Percentiles rank a stretch among this genome's conserved stretches.
Evolutionary conservation across 2,888 invertebrate genomes (phyloP).

Genomic region (Tiliacea aurago): DNA sequence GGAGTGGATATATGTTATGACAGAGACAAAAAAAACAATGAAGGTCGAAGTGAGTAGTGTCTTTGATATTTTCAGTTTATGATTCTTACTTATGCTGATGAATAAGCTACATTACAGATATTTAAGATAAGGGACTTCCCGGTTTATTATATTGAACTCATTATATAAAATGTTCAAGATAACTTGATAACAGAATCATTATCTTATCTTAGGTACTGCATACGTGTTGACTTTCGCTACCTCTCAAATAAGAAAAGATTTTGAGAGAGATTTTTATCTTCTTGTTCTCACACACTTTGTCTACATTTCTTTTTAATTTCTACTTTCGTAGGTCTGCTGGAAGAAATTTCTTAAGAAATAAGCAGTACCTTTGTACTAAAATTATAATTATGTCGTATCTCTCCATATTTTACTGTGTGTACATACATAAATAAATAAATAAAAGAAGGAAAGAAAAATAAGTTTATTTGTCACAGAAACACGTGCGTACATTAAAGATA

Average conservation of each 20-base stretch:
- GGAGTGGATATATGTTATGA: background rate
- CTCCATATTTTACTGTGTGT: too few relatives aligned
- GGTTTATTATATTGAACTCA: slow-evolving; percentile 5
- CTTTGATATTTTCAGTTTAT: slow-evolving; percentile 17
- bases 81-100: background rate
- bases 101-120: slow-evolving; percentile 2
- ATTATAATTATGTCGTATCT: too few relatives aligned
- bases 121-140: slow-evolving; percentile 44
- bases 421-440: too few relatives aligned
- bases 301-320: too few relatives aligned
- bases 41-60: background rate
- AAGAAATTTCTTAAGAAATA: too few relatives aligned
- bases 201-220: slow-evolving; percentile 13
- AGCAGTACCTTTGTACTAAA: too few relatives aligned
- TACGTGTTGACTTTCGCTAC: background rate
- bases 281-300: too few relatives aligned
- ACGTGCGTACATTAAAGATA: too few relatives aligned
- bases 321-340: too few relatives aligned
- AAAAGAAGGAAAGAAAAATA: too few relatives aligned
- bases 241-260: background rate
- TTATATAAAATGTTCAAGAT: slow-evolving; percentile 7
- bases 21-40: background rate
- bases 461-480: too few relatives aligned
- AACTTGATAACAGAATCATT: slow-evolving; percentile 6
- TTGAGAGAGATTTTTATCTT: too few relatives aligned